phyloP scores from a whole-genome alignment of 2,113 vertebrate species.

The Emydocephalus ijimae region DNA sequence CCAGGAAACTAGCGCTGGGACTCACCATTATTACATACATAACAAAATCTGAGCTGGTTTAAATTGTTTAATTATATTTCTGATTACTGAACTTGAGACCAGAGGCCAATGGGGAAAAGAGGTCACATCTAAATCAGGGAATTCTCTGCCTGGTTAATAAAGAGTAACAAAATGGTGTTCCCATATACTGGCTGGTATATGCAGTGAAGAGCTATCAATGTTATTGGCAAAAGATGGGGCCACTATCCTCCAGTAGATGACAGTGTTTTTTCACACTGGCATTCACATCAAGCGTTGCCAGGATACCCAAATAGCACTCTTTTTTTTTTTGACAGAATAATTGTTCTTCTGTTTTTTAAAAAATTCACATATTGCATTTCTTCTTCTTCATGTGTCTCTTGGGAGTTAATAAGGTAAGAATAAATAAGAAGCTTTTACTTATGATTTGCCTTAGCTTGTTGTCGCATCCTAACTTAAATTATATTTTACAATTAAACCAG shows the following conservation, averaged over 20 bases:
- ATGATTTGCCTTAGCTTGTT: background rate
- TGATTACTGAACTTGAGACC: background rate
- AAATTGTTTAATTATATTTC: background rate
- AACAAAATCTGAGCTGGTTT: background rate
- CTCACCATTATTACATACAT: background rate
- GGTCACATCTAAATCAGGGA: background rate
- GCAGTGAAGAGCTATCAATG: background rate
- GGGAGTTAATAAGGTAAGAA: background rate
- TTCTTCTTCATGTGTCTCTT: background rate
- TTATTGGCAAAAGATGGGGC: background rate
- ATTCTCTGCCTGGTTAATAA: background rate
- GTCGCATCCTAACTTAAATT: background rate
- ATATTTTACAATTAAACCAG: background rate
- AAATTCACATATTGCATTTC: background rate
- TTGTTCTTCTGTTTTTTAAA: background rate
- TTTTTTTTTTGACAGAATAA: background rate
- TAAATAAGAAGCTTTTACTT: background rate
- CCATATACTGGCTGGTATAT: background rate
- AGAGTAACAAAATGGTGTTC: background rate
- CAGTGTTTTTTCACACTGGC: background rate
- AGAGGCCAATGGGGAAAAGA: background rate
- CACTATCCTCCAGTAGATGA: background rate
- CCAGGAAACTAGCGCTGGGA: background rate
- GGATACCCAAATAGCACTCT: background rate
- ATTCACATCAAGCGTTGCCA: background rate